A percentile compares a stretch with the other conserved stretches of the same genome.
Conservation (phyloP, 2,113 vertebrate species). For the Apteryx owenii region DNA sequence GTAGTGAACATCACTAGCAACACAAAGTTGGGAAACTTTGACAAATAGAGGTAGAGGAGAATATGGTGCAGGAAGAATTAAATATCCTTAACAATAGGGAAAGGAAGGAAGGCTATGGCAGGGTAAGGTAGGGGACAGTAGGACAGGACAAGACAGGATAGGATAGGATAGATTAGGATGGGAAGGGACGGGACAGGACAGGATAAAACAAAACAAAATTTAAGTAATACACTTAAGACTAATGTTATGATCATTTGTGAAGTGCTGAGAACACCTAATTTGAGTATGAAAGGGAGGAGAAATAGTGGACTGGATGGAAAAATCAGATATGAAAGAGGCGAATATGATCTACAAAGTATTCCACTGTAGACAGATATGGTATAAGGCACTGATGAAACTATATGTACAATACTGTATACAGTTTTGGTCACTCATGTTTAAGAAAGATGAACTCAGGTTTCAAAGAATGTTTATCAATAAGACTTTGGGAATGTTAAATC, state of each 20-base stretch:
- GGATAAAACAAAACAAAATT: neutral
- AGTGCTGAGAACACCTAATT: neutral
- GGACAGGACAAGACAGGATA: neutral
- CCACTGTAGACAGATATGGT: neutral
- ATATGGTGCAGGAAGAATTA: neutral
- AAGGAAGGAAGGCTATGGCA: neutral
- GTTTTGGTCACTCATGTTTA: neutral
- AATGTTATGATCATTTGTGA: neutral
- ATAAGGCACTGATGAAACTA: neutral
- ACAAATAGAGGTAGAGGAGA: neutral
- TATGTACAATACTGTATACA: neutral
- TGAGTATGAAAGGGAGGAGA: neutral
- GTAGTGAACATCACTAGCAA: neutral
- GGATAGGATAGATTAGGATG: too few species aligned
- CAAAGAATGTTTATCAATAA: neutral
- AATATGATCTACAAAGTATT: neutral
- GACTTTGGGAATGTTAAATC: neutral
- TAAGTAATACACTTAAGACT: neutral
- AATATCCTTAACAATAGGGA: neutral
- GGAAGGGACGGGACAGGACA: neutral
- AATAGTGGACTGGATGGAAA: neutral
- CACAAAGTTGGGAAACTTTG: neutral
- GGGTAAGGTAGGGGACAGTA: too few species aligned
- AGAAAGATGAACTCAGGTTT: neutral
- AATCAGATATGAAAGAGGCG: neutral